Percentiles rank a stretch among this genome's conserved stretches.
These are phyloP conservation scores for Lepidochrysops patricia DNA, from an alignment of 2,888 invertebrate genomes.

Conservation along the genomic window DNA sequence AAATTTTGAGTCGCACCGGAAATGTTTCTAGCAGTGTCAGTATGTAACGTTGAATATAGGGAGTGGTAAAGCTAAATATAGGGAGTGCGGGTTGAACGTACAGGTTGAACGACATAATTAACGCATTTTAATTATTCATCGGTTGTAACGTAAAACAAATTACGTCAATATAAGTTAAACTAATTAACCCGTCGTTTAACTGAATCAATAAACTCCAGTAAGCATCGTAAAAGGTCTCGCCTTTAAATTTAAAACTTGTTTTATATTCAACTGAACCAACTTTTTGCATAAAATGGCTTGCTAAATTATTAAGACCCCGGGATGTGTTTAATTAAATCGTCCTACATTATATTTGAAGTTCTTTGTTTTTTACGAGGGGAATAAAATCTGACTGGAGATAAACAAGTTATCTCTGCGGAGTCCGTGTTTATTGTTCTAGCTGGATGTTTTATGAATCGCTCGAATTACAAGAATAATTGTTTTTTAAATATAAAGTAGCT, in stretches of 20 bases:
- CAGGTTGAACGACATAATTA: not conserved
- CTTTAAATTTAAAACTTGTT: slow-evolving; percentile 3
- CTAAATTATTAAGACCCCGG: not conserved
- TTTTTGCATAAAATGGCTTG: slow-evolving; percentile 5
- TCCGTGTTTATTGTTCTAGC: not conserved
- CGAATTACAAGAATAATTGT: not conserved
- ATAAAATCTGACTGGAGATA: not conserved
- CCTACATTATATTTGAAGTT: not conserved
- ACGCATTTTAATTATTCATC: not conserved
- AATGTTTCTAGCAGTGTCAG: not conserved
- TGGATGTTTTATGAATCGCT: not conserved
- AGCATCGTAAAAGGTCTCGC: not conserved
- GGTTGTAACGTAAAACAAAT: not conserved
- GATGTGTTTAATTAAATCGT: slow-evolving; percentile 9
- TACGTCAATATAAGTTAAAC: not conserved
- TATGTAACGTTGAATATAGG: not conserved
- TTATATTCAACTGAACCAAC: slow-evolving; percentile 11
- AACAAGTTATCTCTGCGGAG: not conserved
- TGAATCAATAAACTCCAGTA: slow-evolving; percentile 6
- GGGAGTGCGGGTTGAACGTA: no score
- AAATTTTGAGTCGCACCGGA: no score
- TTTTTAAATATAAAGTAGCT: not conserved
- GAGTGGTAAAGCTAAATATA: no score
- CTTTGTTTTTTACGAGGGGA: not conserved
- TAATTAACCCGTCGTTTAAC: slow-evolving; percentile 6